Evolutionary conservation across 2,113 vertebrate species (phyloP).

Genomic region (Cyrtonyx montezumae): DNA sequence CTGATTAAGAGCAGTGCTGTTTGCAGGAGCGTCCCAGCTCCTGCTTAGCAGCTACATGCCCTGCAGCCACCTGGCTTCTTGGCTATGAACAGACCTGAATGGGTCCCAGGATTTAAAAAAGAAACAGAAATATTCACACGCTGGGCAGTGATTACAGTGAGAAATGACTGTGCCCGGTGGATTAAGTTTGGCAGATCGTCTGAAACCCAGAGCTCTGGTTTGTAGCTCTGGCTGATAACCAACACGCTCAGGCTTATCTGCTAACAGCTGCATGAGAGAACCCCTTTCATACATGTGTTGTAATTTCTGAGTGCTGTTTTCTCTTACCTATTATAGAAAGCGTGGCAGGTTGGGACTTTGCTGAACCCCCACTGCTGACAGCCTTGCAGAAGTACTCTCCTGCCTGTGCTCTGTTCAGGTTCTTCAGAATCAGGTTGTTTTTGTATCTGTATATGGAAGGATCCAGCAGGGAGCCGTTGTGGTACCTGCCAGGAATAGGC

Average conservation of each 20-base stretch:
- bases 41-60: not conserved
- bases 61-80: not conserved
- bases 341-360: constrained; percentile 85
- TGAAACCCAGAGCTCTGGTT: not conserved
- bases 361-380: constrained; percentile 84
- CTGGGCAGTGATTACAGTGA: not conserved
- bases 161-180: not conserved
- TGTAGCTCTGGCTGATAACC: not conserved
- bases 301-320: not conserved
- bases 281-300: not conserved
- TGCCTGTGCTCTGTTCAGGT: constrained; percentile 81
- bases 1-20: not conserved
- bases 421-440: constrained; percentile 87
- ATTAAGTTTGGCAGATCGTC: constrained; percentile 2
- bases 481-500: constrained; percentile 84
- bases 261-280: not conserved
- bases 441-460: constrained; percentile 79
- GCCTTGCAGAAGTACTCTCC: constrained; percentile 95
- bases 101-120: not conserved
- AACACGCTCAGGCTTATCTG: not conserved
- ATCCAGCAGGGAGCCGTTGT: constrained; percentile 88
- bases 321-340: constrained; percentile 88
- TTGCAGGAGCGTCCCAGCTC: not conserved
- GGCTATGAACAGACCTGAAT: not conserved
- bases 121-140: not conserved